Conservation (phyloP, 64 coral and sea anemone species). For the Porites australiensis region DNA sequence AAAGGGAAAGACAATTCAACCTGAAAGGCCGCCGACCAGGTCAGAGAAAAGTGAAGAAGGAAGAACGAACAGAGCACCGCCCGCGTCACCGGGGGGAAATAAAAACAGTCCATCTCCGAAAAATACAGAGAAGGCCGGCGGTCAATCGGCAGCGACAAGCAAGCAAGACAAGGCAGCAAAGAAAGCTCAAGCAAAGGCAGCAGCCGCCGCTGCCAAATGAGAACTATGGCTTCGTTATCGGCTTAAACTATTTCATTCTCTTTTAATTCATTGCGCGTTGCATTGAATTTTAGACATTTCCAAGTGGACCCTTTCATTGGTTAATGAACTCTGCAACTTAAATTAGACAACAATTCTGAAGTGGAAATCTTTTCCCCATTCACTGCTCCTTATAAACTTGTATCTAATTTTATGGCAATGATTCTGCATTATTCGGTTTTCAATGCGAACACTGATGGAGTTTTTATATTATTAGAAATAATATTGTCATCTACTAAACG, state of each 20-base stretch:
- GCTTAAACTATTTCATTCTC: too few relatives aligned
- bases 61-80: neutral
- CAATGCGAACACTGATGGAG: too few relatives aligned
- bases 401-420: too few relatives aligned
- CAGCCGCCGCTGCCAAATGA: neutral
- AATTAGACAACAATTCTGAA: too few relatives aligned
- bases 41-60: neutral
- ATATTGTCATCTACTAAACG: too few relatives aligned
- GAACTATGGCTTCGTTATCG: neutral
- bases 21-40: constrained; percentile 18
- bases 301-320: too few relatives aligned
- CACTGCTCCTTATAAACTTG: too few relatives aligned
- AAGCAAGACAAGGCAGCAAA: constrained; percentile 37
- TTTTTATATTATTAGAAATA: too few relatives aligned
- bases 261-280: too few relatives aligned
- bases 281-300: too few relatives aligned
- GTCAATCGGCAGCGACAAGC: neutral
- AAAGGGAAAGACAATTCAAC: constrained; percentile 24
- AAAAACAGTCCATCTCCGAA: neutral
- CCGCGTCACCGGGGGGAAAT: neutral
- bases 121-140: neutral
- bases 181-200: constrained; percentile 30
- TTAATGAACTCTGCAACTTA: neutral
- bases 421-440: too few relatives aligned
- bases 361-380: too few relatives aligned